A percentile compares a stretch with the other conserved stretches of the same genome.
These are phyloP conservation scores for Myodes glareolus DNA, from an alignment of 2,113 vertebrate genomes.

Conservation along the genomic window DNA sequence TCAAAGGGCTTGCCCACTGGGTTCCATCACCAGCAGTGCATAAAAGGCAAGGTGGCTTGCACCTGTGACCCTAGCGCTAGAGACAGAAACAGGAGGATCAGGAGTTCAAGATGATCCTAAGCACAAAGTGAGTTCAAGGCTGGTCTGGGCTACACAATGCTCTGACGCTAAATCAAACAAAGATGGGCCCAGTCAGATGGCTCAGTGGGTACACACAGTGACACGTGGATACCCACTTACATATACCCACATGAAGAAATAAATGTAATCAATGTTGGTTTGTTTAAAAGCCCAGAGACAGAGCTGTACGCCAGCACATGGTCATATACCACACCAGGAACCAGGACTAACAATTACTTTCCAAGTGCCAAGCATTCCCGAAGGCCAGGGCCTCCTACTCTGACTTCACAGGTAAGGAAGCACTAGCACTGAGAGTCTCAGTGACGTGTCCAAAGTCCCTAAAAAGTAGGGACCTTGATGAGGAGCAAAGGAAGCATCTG, in stretches of 20 bases:
- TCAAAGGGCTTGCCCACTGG: background rate
- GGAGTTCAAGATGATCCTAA: background rate
- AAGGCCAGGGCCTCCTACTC: background rate
- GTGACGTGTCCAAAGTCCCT: background rate
- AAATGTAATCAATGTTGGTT: no score
- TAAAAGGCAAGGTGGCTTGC: background rate
- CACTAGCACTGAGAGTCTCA: background rate
- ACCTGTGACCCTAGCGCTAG: background rate
- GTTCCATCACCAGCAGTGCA: background rate
- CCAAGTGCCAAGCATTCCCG: background rate
- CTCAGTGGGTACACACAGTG: background rate
- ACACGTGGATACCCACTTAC: background rate
- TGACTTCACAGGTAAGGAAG: background rate
- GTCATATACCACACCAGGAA: background rate
- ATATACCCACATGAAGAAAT: no score
- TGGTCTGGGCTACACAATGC: background rate
- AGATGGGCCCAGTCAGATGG: background rate
- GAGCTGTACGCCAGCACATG: background rate
- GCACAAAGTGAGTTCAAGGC: background rate
- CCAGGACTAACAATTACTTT: background rate
- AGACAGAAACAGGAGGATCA: background rate
- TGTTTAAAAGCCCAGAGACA: background rate
- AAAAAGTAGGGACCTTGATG: background rate
- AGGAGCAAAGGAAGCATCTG: background rate
- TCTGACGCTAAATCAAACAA: background rate